Conservation (phyloP, 2,113 vertebrate genomes). For the Chionodraco myersi region DNA sequence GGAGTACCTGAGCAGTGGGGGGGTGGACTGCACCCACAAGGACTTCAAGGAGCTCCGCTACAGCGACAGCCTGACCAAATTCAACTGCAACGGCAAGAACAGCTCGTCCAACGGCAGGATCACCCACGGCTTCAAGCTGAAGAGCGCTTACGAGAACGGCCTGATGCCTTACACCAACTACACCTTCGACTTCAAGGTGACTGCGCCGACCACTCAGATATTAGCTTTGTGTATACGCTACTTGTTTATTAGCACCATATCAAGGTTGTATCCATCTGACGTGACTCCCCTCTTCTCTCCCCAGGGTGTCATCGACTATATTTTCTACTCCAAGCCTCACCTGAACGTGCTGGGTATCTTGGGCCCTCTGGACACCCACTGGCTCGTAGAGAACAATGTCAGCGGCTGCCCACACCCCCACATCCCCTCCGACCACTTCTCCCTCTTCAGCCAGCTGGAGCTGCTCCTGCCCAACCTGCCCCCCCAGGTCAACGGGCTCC, state of each 20-base stretch:
- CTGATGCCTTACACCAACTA: conserved; percentile 99
- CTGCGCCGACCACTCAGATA: neutral
- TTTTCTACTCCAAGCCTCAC: conserved; percentile 98
- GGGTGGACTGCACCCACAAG: conserved; percentile 98
- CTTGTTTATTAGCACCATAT: neutral
- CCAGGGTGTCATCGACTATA: conserved; percentile 99
- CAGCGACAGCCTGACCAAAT: conserved; percentile 97
- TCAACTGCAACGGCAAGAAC: conserved; percentile 96
- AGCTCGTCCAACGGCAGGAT: conserved; percentile 94
- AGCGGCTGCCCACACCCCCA: conserved; percentile 96
- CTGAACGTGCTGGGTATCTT: conserved; percentile 96
- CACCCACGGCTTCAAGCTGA: conserved; percentile 97
- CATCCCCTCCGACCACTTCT: conserved; percentile 99
- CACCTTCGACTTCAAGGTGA: conserved; percentile 97
- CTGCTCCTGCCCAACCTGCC: conserved; percentile 94
- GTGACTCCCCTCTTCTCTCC: conserved; percentile 33
- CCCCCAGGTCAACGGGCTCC: conserved; percentile 93
- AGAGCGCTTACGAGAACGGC: conserved; percentile 97
- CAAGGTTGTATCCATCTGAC: neutral
- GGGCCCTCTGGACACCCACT: conserved; percentile 96
- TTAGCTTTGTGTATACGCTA: neutral
- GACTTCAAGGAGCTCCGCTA: conserved; percentile 98
- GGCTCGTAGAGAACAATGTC: conserved; percentile 98
- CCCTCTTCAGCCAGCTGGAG: conserved; percentile 98
- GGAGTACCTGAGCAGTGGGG: conserved; percentile 96